Evolutionary conservation across 35 echinoderm and acorn worm species (phyloP), one percentile per base, ranked within the genome.

Genomic region (Ophioderma brevispina): DNA sequence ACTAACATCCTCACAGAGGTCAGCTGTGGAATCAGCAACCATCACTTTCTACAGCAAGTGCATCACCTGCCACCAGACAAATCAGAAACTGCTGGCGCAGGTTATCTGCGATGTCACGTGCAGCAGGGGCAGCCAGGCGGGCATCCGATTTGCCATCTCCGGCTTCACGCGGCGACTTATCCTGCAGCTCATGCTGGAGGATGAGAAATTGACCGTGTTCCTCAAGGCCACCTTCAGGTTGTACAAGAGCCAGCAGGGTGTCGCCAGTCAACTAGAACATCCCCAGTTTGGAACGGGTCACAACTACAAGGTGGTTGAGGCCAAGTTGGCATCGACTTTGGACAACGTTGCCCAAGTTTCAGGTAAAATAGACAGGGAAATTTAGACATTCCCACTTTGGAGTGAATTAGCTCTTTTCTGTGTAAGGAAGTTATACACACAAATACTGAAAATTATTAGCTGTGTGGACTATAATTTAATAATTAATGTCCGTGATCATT

Each of bases 181-280:
- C 40, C 75, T 99, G 49, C 94, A 94, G 87, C 81, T 99, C 36
- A 99, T 99, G 97, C 78, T 99, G 42, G 97, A 99, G 56, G 97
- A 99, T 86, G 97, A 99, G 91, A 93, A 85, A 78, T 40, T 93
- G 32, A 63, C 85, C 1, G 82, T 95, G 50, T 87, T 84, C 33
- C 40, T 99, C 38, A 89, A 90, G 34, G 87, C 90, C 35, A 75
- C 88, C 15, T 93, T 94, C 70, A 87, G 91, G 23, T 84, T 99
- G 64, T 78, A 95, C 46, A 93, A 93, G 80, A 88, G 82, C 31
- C 56, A 52, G 1, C 33, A 70, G 35, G 79, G 46, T 35, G 50
- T 59, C 80, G 30, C 84, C 50, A 79, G 43, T 49, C 32, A 75
- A 79, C 82, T 94, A 87, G 87, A 90, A 84, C 40, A 92, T 37